A percentile compares a stretch with the other conserved stretches of the same genome.
Conservation (phyloP, 2,888 invertebrate species). For the Camptogramma bilineatum region DNA sequence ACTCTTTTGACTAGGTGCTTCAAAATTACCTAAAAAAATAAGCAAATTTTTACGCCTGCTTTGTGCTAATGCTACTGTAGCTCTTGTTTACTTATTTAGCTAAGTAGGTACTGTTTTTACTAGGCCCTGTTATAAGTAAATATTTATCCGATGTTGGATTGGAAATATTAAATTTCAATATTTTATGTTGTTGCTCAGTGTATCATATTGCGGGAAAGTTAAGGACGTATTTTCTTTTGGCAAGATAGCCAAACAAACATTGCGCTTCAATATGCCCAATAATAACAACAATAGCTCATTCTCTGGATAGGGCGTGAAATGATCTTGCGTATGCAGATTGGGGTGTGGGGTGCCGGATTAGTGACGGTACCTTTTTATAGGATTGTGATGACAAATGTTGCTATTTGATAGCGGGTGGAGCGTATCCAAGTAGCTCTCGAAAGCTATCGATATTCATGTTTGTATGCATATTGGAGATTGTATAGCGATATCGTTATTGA, state of each 20-base stretch:
- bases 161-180: too few relatives aligned
- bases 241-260: neutral
- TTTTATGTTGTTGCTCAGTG: too few relatives aligned
- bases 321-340: constrained; percentile 84
- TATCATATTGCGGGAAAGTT: neutral
- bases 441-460: constrained; percentile 33
- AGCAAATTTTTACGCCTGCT: too few relatives aligned
- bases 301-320: constrained; percentile 81
- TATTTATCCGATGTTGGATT: too few relatives aligned
- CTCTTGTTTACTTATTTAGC: neutral
- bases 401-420: constrained; percentile 76
- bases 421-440: constrained; percentile 72
- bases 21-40: too few relatives aligned
- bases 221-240: neutral
- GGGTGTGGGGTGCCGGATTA: constrained; percentile 72
- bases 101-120: neutral
- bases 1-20: too few relatives aligned
- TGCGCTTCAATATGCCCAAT: constrained; percentile 38
- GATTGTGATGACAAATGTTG: constrained; percentile 84
- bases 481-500: neutral
- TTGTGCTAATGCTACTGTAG: too few relatives aligned
- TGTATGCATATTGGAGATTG: constrained; percentile 13
- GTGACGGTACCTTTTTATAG: constrained; percentile 83
- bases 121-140: too few relatives aligned
- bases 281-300: constrained; percentile 62